Conservation (phyloP, 2,888 invertebrate genomes). For the Chymomyza procnemis region DNA sequence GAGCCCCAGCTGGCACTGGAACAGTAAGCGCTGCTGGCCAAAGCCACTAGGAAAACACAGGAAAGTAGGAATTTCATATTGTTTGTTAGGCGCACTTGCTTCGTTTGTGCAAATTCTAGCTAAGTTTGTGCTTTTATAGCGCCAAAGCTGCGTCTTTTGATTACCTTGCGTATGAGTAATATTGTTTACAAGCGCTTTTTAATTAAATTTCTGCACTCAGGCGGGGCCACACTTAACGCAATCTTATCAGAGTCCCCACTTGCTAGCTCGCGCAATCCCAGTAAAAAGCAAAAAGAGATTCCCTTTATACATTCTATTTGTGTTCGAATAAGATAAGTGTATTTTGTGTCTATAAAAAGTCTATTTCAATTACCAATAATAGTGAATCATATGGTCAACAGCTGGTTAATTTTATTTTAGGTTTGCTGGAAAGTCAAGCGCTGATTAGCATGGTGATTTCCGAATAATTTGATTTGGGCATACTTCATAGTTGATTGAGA, state of each 20-base stretch:
- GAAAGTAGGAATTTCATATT: constrained; percentile 52
- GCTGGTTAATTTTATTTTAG: neutral
- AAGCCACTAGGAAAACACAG: constrained; percentile 51
- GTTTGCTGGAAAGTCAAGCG: no score
- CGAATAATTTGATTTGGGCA: neutral
- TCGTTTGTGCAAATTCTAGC: neutral
- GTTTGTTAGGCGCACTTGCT: neutral
- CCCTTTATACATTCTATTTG: neutral
- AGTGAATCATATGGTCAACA: neutral
- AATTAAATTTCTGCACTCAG: neutral
- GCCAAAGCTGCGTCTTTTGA: neutral
- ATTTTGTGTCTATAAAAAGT: neutral
- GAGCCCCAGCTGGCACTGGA: constrained; percentile 52
- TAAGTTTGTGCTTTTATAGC: neutral
- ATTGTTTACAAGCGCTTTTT: constrained; percentile 1
- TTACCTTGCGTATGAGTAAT: neutral
- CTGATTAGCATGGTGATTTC: neutral
- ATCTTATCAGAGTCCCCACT: neutral
- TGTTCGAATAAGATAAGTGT: neutral
- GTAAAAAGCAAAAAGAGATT: neutral
- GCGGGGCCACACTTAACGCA: neutral
- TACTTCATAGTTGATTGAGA: neutral
- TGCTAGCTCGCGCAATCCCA: neutral
- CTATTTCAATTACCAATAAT: neutral
- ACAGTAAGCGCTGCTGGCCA: constrained; percentile 47